Evolutionary conservation across 2,797 vertebrate genomes (phyloP).

Genomic region (Enteromius fasciolatus): DNA sequence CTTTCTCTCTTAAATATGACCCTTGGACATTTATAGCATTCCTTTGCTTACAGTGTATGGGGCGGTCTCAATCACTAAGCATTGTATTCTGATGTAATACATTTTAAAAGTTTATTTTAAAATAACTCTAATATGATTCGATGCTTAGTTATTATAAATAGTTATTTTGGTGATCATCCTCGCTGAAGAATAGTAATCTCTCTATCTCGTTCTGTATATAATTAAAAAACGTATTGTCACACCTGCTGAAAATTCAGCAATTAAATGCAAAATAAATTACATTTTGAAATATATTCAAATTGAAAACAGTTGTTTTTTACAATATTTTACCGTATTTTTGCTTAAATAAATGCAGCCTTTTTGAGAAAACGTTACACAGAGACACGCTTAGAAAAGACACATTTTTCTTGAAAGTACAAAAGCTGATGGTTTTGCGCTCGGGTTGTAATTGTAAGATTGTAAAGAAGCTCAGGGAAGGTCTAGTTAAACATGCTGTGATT

Average conservation of each 20-base stretch:
- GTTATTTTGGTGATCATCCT: neutral
- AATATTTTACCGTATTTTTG: neutral
- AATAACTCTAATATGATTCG: neutral
- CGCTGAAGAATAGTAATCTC: neutral
- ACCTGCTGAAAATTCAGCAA: neutral
- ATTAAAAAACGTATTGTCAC: too few species aligned
- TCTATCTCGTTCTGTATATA: too few species aligned
- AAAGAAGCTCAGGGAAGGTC: neutral
- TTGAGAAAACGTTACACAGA: neutral
- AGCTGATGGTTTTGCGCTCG: neutral
- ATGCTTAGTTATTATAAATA: neutral
- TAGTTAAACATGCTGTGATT: constrained; percentile 18
- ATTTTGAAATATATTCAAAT: too few species aligned
- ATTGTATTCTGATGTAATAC: neutral
- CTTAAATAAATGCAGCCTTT: neutral
- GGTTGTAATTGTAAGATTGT: neutral
- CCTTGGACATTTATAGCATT: constrained; percentile 46
- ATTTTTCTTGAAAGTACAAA: neutral
- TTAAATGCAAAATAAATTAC: too few species aligned
- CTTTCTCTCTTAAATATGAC: constrained; percentile 34
- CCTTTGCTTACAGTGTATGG: constrained; percentile 8
- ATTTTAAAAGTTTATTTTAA: too few species aligned
- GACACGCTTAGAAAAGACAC: too few species aligned
- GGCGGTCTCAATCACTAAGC: neutral
- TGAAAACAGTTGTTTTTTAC: neutral